Base-by-base conservation (phyloP, 1,140 invertebrate species). In the Drosophila rhopaloa region DNA sequence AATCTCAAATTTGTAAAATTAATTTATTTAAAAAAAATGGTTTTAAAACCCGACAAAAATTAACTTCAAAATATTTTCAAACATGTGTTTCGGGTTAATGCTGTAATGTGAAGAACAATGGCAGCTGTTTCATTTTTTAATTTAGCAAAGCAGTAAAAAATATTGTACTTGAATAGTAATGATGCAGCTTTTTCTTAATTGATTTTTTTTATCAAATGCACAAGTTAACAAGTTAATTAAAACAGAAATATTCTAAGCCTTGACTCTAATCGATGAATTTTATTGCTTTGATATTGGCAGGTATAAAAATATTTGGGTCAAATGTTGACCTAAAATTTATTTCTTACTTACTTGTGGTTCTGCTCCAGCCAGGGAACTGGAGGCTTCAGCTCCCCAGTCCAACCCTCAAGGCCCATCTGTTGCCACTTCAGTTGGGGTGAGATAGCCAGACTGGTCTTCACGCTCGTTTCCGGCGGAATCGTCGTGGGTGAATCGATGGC, bases 361-460 rank as follows among this genome's bases (percentile, higher is more conserved):
- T 75, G 55, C 24, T 89, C 85, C 43, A 75, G 48, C 70, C 63
- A 74, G 0, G 66, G 46, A 7, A 14, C 29, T 0, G 81, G 59
- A 0, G 38, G 59, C 48, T 73, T 61, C 19, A 91, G 50, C 37
- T 80, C 76, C n/a, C 91, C 91, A 38, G 60, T 59, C 91, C 91
- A 92, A 24, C 91, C 91, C 2, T 76, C 59, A 10, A 92, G 47
- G 2, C 91, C 90, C 35, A 92, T 43, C 35, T 79, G 79, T 48
- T 91, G 57, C 70, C 76, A 81, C 19, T 77, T 54, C 1, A 6
- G 51, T 16, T 68, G 57, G 37, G 62, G 59, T 0, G 77, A 35
- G 9, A 8, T 24, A 11, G 13, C 51, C 35, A 65, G 41, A 40
- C 58, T 76, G 40, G 67, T 60, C 55, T 76, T 81, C 9, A 89